Base-by-base conservation (phyloP, 2,797 vertebrate genomes). In the Pyrocephalus nanus region DNA sequence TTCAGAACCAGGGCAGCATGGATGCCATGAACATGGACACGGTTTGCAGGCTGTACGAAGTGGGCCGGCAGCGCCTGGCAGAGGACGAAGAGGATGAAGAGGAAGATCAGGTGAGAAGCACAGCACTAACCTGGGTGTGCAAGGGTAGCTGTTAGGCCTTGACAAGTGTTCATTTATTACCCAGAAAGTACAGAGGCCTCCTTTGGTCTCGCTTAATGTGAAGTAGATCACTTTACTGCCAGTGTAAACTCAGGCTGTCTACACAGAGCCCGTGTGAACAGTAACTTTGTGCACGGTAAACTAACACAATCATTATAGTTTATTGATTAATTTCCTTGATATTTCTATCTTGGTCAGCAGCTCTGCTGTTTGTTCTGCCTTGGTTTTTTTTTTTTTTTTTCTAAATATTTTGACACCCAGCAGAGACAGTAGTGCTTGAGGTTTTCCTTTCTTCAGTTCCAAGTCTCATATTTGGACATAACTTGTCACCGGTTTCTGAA, bases 51-150 rank as follows among this genome's bases (percentile, higher is more conserved):
- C 98, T 99, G 8, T 99, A 99, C 85, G 99, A 99, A 96, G 99
- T 99, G 75, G 99, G 99, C 45, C 98, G 99, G 67, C 99, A 99
- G 96, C 98, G 99, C 54, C 97, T 99, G 86, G 99, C 99, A 32
- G 99, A 99, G 96, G 99, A 99, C 93, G 99, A 99, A 87, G 99
- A 99, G 90, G 99, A 99, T 71, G 99, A 99, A 91, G 99, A 99
- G 74, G 99, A 99, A 83, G 99, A 99, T 96, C 99, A 99, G 99
- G 99, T 99, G 88, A 98, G 97, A 93, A 93, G 55, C 54, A 16
- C 23, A 75, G 25, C 60, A 43, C 48, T 82, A 64, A 76, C 16
- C 30, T 64, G 53, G 11, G 45, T 84, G 62, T 60, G 90, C 55
- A 86, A 15, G 48, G n/a, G 45, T 42, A 91, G 72, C 58, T 92